phyloP scores from a whole-genome alignment of 2,113 vertebrate genomes.

The Cryptoleucopteryx plumbea region DNA sequence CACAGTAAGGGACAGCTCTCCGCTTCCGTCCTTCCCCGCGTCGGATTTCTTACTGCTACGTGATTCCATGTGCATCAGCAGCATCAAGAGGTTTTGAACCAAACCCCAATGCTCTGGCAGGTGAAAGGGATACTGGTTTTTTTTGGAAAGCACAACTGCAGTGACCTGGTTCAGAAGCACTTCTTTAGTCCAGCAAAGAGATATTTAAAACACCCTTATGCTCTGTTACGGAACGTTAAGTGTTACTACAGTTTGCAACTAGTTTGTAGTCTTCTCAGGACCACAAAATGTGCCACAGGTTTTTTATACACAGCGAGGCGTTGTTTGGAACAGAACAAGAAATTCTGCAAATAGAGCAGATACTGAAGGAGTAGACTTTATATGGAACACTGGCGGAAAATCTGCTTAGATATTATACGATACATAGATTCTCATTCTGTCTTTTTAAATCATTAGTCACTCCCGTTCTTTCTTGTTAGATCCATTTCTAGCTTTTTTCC shows the following conservation, averaged over 20 bases:
- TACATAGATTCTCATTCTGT: not conserved
- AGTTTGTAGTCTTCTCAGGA: not conserved
- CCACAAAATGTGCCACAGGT: not conserved
- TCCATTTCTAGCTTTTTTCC: not conserved
- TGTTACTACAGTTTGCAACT: not conserved
- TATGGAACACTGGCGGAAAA: not conserved
- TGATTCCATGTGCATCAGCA: not conserved
- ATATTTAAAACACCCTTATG: not conserved
- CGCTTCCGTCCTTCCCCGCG: not conserved
- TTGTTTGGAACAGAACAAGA: not conserved
- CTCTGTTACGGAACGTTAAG: not conserved
- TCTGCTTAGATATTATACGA: not conserved
- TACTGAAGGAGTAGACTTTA: not conserved
- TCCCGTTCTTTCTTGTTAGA: not conserved
- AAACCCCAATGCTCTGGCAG: not conserved
- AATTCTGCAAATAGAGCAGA: not conserved
- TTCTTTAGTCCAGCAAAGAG: not conserved
- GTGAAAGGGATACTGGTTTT: not conserved
- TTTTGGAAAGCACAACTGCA: not conserved
- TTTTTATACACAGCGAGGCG: not conserved
- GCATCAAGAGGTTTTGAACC: not conserved
- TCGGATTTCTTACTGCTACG: not conserved
- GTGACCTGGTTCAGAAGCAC: not conserved
- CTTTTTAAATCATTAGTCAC: not conserved
- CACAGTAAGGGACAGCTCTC: not conserved